Conservation (phyloP, 2,888 invertebrate species). For the Mythimna lalbum region DNA sequence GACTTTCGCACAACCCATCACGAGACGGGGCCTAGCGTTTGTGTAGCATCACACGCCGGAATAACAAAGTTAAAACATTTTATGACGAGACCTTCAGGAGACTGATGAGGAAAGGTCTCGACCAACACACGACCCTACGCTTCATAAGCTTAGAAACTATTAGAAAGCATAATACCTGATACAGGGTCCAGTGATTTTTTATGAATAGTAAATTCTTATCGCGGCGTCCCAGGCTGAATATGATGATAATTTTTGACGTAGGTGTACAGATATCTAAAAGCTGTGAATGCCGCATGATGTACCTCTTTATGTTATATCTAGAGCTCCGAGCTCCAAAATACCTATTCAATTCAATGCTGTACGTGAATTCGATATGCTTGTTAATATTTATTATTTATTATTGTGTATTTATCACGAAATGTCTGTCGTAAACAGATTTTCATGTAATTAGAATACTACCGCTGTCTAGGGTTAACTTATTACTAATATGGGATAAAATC, state of each 20-base stretch:
- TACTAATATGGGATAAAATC: too few relatives aligned
- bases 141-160: constrained; percentile 35
- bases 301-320: constrained; percentile 8
- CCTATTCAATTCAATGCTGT: constrained; percentile 20
- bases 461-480: too few relatives aligned
- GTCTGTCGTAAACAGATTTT: too few relatives aligned
- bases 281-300: constrained; percentile 33
- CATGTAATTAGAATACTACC: too few relatives aligned
- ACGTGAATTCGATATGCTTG: constrained; percentile 14
- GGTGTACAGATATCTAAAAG: constrained; percentile 33
- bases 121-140: constrained; percentile 3
- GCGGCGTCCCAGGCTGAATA: constrained; percentile 47
- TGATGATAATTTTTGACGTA: constrained; percentile 54
- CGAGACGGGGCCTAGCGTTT: neutral
- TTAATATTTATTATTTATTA: too few relatives aligned
- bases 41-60: neutral
- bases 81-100: constrained; percentile 16
- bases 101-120: constrained; percentile 16
- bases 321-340: constrained; percentile 6
- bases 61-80: constrained; percentile 30
- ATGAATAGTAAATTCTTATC: constrained; percentile 64
- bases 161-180: constrained; percentile 51
- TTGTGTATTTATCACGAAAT: too few relatives aligned
- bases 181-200: constrained; percentile 53
- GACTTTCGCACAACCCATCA: too few relatives aligned